phyloP scores from a whole-genome alignment of 2,888 invertebrate genomes.

The Napeogenes inachia region DNA sequence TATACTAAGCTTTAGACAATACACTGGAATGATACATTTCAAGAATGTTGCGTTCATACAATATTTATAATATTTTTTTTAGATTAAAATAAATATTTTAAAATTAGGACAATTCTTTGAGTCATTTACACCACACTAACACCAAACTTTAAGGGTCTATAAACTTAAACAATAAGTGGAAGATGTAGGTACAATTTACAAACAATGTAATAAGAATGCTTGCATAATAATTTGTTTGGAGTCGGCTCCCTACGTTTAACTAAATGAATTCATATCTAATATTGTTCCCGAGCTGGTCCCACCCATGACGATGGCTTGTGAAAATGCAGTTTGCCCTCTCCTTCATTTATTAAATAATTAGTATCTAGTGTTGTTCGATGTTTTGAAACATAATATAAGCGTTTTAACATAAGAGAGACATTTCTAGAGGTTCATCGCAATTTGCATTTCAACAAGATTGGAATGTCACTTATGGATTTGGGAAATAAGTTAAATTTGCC shows the following conservation, averaged over 20 bases:
- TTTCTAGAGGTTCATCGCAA: conserved; percentile 14
- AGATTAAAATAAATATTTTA: conserved; percentile 33
- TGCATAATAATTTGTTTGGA: conserved; percentile 61
- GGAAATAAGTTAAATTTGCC: conserved; percentile 61
- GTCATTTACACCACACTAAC: conserved; percentile 36
- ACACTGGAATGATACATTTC: conserved; percentile 76
- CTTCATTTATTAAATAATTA: conserved; percentile 3
- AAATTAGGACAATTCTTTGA: conserved; percentile 32
- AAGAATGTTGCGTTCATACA: conserved; percentile 70
- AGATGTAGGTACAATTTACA: conserved; percentile 33
- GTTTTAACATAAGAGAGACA: conserved; percentile 21
- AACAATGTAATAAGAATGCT: conserved; percentile 45
- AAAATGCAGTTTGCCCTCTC: conserved; percentile 53
- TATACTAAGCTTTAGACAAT: conserved; percentile 73
- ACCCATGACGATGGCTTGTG: conserved; percentile 76
- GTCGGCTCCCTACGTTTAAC: conserved; percentile 59
- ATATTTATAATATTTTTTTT: conserved; percentile 33
- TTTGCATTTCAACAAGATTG: conserved; percentile 74
- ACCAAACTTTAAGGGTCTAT: conserved; percentile 35
- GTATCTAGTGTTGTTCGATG: conserved; percentile 7
- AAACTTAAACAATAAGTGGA: conserved; percentile 38
- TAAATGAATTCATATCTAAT: conserved; percentile 72
- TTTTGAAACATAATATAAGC: conserved; percentile 3
- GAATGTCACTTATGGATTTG: conserved; percentile 73
- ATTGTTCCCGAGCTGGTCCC: conserved; percentile 78